phyloP scores from a whole-genome alignment of 2,888 invertebrate genomes.

The Pseudanteris insignis region DNA sequence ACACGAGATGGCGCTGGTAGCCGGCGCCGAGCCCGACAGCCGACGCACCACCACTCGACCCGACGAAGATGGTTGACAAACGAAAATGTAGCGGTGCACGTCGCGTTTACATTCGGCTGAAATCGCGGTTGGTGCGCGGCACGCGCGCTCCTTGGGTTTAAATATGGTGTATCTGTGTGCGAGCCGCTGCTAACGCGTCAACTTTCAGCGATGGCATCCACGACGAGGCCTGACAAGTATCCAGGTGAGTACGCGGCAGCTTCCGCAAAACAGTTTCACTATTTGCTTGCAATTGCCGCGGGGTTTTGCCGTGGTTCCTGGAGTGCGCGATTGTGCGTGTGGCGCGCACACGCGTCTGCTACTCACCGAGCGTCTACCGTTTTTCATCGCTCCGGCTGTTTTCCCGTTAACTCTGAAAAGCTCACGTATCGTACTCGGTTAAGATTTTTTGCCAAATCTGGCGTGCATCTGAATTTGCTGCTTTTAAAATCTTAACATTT shows the following conservation, averaged over 20 bases:
- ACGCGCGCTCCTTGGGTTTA: conserved; percentile 54
- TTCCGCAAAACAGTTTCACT: conserved; percentile 3
- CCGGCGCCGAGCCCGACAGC: conserved; percentile 14
- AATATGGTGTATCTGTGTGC: conserved; percentile 60
- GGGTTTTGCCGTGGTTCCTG: background rate
- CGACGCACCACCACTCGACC: conserved; percentile 35
- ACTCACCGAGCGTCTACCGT: too few species aligned
- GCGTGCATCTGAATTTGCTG: too few species aligned
- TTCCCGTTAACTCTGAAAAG: too few species aligned
- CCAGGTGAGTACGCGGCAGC: conserved; percentile 55
- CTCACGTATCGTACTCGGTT: too few species aligned
- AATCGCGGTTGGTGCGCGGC: conserved; percentile 60
- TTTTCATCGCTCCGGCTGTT: too few species aligned
- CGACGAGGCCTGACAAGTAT: conserved; percentile 64
- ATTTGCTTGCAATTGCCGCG: conserved; percentile 2
- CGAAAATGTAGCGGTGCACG: conserved; percentile 64
- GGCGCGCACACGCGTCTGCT: too few species aligned
- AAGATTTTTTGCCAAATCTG: too few species aligned
- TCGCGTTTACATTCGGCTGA: conserved; percentile 64
- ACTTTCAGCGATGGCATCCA: conserved; percentile 58
- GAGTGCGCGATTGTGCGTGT: background rate
- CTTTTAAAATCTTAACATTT: too few species aligned
- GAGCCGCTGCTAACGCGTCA: conserved; percentile 32
- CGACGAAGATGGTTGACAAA: conserved; percentile 63
- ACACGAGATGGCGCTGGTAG: conserved; percentile 28